Conservation (phyloP, 2,797 vertebrate genomes). For the Coregonus ussuriensis region DNA sequence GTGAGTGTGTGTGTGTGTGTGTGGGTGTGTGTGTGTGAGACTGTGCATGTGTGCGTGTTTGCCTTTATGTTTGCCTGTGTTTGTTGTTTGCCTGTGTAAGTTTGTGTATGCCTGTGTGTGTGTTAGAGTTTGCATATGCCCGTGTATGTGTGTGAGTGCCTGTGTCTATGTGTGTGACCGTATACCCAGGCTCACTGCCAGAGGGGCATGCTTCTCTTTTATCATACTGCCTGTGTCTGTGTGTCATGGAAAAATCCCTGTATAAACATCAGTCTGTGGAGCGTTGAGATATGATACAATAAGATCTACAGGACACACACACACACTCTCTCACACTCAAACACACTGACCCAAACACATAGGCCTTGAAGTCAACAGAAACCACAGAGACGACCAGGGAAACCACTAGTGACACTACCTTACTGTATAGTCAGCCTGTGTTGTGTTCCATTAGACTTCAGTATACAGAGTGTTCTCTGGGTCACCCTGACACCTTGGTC, state of each 20-base stretch:
- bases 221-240: not conserved
- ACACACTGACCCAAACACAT: constrained; percentile 3
- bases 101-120: constrained; percentile 1
- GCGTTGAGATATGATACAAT: constrained; percentile 33
- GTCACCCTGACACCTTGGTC: constrained; percentile 46
- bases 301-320: constrained; percentile 35
- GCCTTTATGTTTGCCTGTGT: too few species aligned
- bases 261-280: not conserved
- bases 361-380: not conserved
- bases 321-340: not conserved
- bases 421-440: not conserved
- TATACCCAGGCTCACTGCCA: constrained; percentile 21
- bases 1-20: not conserved
- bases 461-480: constrained; percentile 1
- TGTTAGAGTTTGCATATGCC: not conserved
- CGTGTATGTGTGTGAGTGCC: not conserved
- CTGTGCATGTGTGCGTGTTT: too few species aligned
- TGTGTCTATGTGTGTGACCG: not conserved
- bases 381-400: not conserved
- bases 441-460: not conserved
- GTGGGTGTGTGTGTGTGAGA: too few species aligned
- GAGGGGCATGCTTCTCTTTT: constrained; percentile 4
- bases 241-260: constrained; percentile 29
- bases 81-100: not conserved
- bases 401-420: not conserved